Conservation (phyloP, 2,888 invertebrate genomes). For the Catotricha subobsoleta region DNA sequence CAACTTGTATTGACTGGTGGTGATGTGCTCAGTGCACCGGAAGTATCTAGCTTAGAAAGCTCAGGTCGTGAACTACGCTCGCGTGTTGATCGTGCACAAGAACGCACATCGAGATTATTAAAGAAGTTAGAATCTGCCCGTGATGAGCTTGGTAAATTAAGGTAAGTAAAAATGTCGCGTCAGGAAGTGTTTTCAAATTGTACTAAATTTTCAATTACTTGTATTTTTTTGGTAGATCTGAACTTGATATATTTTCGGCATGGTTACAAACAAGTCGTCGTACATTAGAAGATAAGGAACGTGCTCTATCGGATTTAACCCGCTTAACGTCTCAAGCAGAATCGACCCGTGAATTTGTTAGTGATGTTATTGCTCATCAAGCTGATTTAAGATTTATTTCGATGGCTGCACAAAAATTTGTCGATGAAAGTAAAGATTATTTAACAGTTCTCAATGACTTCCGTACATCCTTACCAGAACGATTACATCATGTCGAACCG, state of each 20-base stretch:
- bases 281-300: constrained; percentile 68
- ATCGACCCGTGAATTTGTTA: constrained; percentile 72
- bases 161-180: constrained; percentile 14
- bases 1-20: constrained; percentile 78
- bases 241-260: constrained; percentile 58
- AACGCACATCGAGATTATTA: constrained; percentile 61
- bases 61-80: constrained; percentile 68
- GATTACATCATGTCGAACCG: constrained; percentile 60
- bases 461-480: constrained; percentile 65
- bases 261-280: constrained; percentile 73
- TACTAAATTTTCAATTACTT: background rate
- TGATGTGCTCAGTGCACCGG: constrained; percentile 82
- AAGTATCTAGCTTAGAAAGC: constrained; percentile 72
- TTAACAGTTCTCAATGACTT: constrained; percentile 68
- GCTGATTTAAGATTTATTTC: constrained; percentile 90
- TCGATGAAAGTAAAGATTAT: constrained; percentile 89
- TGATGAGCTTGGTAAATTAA: constrained; percentile 75
- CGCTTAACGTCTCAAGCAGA: constrained; percentile 53
- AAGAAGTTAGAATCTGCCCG: constrained; percentile 58
- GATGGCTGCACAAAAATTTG: constrained; percentile 90
- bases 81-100: constrained; percentile 63
- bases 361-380: constrained; percentile 88
- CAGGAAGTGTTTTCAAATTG: constrained; percentile 16
- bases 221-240: constrained; percentile 35
- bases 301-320: constrained; percentile 57